Conservation (phyloP, 2,797 vertebrate genomes). For the Clamator glandarius region DNA sequence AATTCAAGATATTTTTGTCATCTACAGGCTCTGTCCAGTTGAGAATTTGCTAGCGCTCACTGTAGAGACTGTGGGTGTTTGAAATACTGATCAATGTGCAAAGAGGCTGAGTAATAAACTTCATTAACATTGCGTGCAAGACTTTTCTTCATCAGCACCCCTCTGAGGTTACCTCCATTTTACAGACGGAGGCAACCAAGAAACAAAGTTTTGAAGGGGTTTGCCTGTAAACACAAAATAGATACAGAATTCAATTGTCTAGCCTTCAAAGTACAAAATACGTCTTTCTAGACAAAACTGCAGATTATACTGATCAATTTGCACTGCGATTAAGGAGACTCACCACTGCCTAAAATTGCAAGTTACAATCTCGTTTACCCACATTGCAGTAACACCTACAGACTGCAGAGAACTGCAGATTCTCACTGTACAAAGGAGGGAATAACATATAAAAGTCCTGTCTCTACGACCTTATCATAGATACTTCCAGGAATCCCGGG, state of each 20-base stretch:
- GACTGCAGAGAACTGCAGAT: background rate
- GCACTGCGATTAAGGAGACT: background rate
- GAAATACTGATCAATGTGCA: background rate
- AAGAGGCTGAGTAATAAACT: background rate
- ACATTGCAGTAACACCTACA: background rate
- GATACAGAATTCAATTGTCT: background rate
- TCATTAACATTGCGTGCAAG: conserved; percentile 37
- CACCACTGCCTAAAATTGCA: background rate
- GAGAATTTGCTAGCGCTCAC: background rate
- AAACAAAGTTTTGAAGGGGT: background rate
- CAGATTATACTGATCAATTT: background rate
- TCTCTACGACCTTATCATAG: background rate
- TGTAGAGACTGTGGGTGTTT: background rate
- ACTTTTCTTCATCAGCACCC: background rate
- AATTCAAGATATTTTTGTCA: background rate
- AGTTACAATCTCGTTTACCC: background rate
- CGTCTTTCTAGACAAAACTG: background rate
- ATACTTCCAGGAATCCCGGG: too few species aligned
- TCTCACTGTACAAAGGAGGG: too few species aligned
- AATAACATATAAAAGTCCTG: too few species aligned
- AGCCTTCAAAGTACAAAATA: background rate
- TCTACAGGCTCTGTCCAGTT: background rate
- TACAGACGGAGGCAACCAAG: background rate
- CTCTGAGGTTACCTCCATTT: conserved; percentile 49
- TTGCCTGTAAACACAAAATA: background rate